Conservation (phyloP, 2,888 invertebrate genomes). For the Bellardia bayeri region DNA sequence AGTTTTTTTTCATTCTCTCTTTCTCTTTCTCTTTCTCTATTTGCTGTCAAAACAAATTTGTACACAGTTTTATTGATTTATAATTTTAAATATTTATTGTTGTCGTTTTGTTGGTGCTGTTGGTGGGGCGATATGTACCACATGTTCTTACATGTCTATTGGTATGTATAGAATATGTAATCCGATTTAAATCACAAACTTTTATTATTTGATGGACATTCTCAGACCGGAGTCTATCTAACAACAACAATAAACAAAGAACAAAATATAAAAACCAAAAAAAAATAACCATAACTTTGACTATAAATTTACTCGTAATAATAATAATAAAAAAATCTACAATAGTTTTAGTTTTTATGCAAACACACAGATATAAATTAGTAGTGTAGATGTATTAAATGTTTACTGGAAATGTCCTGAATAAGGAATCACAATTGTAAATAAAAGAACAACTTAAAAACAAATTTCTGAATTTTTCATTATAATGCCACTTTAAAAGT, state of each 20-base stretch:
- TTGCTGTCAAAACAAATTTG: conserved; percentile 60
- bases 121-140: conserved; percentile 16
- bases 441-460: too few species aligned
- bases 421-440: not conserved
- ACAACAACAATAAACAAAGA: conserved; percentile 9
- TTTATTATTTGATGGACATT: conserved; percentile 48
- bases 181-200: conserved; percentile 60
- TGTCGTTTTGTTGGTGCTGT: not conserved
- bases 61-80: conserved; percentile 65
- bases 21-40: not conserved
- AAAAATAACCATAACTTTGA: conserved; percentile 25
- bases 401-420: not conserved
- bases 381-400: not conserved
- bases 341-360: not conserved
- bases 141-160: conserved; percentile 51
- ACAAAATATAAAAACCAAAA: not conserved
- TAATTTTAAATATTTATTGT: conserved; percentile 55
- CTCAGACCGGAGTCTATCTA: not conserved
- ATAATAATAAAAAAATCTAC: not conserved
- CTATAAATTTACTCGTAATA: conserved; percentile 12
- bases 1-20: not conserved
- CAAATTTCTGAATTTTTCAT: too few species aligned
- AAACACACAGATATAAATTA: not conserved
- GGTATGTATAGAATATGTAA: conserved; percentile 46
- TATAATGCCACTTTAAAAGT: too few species aligned